A percentile compares a stretch with the other conserved stretches of the same genome.
These are phyloP conservation scores for Anaspis maculata DNA, from an alignment of 2,888 invertebrate genomes.

Conservation along the genomic window DNA sequence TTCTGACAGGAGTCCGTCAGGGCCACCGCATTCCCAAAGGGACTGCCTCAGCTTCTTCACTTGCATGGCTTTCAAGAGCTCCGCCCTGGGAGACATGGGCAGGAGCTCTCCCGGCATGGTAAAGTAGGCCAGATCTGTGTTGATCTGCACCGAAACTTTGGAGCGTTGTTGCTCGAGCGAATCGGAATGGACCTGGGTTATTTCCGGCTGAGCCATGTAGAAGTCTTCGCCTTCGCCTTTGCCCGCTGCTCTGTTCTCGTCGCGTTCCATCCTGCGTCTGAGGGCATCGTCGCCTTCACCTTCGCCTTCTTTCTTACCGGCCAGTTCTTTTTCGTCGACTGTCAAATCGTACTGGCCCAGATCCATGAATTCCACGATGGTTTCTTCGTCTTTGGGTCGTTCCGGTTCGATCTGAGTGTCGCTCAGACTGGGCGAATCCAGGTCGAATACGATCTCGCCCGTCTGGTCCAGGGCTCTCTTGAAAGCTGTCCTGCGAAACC, in stretches of 20 bases:
- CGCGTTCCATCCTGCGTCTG: too few relatives aligned
- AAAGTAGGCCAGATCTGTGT: constrained; percentile 25
- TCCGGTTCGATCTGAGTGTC: constrained; percentile 46
- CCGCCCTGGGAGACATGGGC: constrained; percentile 2
- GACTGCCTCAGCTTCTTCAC: background rate
- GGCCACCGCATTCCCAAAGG: too few relatives aligned
- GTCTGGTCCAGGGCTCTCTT: too few relatives aligned
- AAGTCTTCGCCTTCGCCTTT: constrained; percentile 17
- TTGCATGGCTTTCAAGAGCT: background rate
- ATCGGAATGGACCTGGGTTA: constrained; percentile 20
- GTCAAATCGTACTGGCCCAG: constrained; percentile 34
- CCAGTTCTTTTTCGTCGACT: constrained; percentile 33
- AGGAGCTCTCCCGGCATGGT: constrained; percentile 24
- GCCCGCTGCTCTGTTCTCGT: too few relatives aligned
- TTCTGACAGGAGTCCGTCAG: constrained; percentile 18
- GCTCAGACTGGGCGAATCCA: constrained; percentile 54
- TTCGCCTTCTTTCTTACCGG: constrained; percentile 5
- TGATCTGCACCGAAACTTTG: constrained; percentile 20
- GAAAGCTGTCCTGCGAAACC: too few relatives aligned
- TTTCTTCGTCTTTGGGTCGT: constrained; percentile 41
- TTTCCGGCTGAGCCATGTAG: constrained; percentile 18
- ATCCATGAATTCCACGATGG: constrained; percentile 31
- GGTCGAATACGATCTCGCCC: constrained; percentile 32
- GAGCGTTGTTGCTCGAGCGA: constrained; percentile 9
- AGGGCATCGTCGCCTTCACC: constrained; percentile 10